phyloP scores from a whole-genome alignment of 2,113 vertebrate genomes.

The Petaurus breviceps region DNA sequence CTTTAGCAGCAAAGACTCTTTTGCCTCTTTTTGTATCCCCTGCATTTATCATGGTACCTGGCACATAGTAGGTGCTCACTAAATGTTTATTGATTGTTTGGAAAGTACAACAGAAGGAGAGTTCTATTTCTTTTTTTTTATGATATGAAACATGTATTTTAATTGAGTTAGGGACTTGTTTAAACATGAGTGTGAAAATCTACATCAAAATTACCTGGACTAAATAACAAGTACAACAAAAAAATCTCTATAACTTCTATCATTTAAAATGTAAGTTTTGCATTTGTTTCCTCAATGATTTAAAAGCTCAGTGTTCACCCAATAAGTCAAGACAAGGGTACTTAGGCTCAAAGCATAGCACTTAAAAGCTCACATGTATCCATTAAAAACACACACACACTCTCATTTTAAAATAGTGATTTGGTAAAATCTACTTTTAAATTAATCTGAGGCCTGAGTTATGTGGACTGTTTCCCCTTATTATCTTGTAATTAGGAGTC shows the following conservation, averaged over 20 bases:
- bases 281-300: slow-evolving; percentile 28
- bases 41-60: not conserved
- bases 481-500: not conserved
- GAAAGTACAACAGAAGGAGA: not conserved
- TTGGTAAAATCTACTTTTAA: not conserved
- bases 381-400: not conserved
- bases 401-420: not conserved
- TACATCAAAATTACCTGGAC: slow-evolving; percentile 25
- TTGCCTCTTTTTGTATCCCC: not conserved
- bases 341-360: not conserved
- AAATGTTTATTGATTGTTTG: not conserved
- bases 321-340: not conserved
- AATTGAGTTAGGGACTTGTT: not conserved
- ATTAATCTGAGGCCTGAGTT: not conserved
- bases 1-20: not conserved
- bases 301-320: not conserved
- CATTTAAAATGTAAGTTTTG: slow-evolving; percentile 23
- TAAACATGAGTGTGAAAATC: slow-evolving; percentile 24
- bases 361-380: not conserved
- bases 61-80: not conserved
- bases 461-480: not conserved
- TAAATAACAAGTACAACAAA: slow-evolving; percentile 6
- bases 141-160: not conserved
- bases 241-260: not conserved
- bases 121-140: not conserved